These are phyloP conservation scores for Papilio aristodemus DNA, from an alignment of 1,140 invertebrate species.

Conservation along the genomic window DNA sequence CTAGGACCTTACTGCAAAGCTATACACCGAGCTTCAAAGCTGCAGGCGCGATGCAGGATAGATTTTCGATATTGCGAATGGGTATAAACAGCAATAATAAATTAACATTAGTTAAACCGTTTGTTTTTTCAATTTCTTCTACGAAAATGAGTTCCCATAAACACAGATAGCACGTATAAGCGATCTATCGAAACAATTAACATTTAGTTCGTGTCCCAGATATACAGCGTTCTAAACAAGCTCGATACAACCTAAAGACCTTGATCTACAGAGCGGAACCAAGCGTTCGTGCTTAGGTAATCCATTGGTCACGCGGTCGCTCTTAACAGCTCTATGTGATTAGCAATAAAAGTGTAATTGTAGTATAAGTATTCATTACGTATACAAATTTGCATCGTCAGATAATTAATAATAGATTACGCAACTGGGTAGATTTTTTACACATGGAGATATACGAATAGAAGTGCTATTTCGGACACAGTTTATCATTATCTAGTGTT, in stretches of 20 bases:
- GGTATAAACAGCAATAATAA: too few relatives aligned
- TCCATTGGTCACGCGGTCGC: background rate
- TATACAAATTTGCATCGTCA: slow-evolving; percentile 10
- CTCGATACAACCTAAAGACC: slow-evolving; percentile 27
- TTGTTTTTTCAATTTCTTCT: too few relatives aligned
- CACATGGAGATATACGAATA: too few relatives aligned
- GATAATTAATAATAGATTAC: background rate
- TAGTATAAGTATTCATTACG: slow-evolving; percentile 22
- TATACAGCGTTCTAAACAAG: background rate
- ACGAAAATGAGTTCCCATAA: background rate
- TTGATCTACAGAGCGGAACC: slow-evolving; percentile 26
- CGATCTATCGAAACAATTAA: background rate
- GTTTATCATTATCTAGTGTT: too few relatives aligned
- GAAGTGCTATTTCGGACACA: too few relatives aligned
- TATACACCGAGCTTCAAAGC: too few relatives aligned
- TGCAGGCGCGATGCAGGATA: too few relatives aligned
- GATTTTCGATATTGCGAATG: too few relatives aligned
- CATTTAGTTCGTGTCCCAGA: slow-evolving; percentile 3
- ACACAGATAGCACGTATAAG: background rate
- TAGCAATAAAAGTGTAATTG: slow-evolving; percentile 27
- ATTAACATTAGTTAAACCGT: too few relatives aligned
- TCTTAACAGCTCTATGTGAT: background rate
- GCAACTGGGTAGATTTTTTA: background rate
- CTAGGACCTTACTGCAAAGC: too few relatives aligned
- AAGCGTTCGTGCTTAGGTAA: slow-evolving; percentile 21